Conservation (phyloP, 2,888 invertebrate genomes). For the Hemicrepidius hirtus region DNA sequence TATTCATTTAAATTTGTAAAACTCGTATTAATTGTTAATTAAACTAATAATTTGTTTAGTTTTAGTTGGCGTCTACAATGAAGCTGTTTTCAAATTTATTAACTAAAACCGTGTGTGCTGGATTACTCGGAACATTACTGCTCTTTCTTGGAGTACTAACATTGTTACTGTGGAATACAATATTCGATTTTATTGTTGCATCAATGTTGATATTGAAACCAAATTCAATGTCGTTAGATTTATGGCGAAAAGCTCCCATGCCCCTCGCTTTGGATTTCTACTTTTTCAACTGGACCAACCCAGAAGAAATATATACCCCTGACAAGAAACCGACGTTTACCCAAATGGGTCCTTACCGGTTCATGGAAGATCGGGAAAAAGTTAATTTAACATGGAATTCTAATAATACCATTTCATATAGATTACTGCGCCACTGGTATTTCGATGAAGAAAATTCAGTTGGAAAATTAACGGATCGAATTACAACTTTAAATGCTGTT, state of each 20-base stretch:
- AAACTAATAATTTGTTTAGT: neutral
- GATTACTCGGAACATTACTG: slow-evolving; percentile 40
- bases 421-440: slow-evolving; percentile 80
- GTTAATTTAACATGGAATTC: slow-evolving; percentile 84
- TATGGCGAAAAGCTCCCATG: slow-evolving; percentile 82
- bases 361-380: slow-evolving; percentile 81
- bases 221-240: slow-evolving; percentile 70
- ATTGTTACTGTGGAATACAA: slow-evolving; percentile 52
- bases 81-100: slow-evolving; percentile 8
- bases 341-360: slow-evolving; percentile 79
- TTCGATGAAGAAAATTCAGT: slow-evolving; percentile 81
- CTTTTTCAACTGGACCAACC: slow-evolving; percentile 89
- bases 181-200: slow-evolving; percentile 41
- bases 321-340: slow-evolving; percentile 75
- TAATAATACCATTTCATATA: slow-evolving; percentile 84
- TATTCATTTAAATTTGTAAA: too few species aligned
- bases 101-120: slow-evolving; percentile 23
- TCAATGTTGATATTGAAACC: slow-evolving; percentile 46
- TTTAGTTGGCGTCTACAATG: slow-evolving; percentile 4
- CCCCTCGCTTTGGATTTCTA: slow-evolving; percentile 81
- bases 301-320: slow-evolving; percentile 76
- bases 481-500: slow-evolving; percentile 85
- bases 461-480: slow-evolving; percentile 80
- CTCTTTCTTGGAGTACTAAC: slow-evolving; percentile 51
- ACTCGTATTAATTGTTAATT: too few species aligned